phyloP scores from a whole-genome alignment of 2,888 invertebrate genomes.

The Apamea crenata region DNA sequence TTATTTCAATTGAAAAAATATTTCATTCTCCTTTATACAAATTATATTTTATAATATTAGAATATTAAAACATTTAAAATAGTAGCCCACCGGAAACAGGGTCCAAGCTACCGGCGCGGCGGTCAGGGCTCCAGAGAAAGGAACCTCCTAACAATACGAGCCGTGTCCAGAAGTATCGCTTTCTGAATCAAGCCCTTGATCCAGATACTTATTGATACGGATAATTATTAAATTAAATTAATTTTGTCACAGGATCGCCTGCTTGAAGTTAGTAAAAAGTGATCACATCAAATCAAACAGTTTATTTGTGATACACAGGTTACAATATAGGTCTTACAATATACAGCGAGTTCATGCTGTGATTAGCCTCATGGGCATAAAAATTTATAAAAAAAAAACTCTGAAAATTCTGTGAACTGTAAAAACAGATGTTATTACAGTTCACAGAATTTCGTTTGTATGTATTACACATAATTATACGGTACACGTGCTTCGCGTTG shows the following conservation, averaged over 20 bases:
- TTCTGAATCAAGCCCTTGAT: neutral
- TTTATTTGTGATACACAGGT: no score
- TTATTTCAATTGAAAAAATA: neutral
- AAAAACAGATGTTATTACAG: conserved; percentile 19
- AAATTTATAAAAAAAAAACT: no score
- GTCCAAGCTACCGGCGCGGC: neutral
- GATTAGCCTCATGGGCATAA: no score
- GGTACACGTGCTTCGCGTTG: conserved; percentile 37
- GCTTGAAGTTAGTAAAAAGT: conserved; percentile 4
- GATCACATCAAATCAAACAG: no score
- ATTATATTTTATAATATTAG: neutral
- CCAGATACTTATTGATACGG: no score
- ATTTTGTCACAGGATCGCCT: conserved; percentile 20
- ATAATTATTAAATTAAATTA: neutral
- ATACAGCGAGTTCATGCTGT: no score
- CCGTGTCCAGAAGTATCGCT: no score
- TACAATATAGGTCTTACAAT: no score
- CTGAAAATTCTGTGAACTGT: no score
- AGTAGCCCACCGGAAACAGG: neutral
- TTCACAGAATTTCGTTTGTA: conserved; percentile 20
- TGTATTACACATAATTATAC: conserved; percentile 11
- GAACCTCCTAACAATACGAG: neutral
- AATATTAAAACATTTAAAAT: neutral
- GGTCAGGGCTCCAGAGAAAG: neutral
- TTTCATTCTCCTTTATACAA: neutral